Evolutionary conservation across 2,797 vertebrate species (phyloP).

Genomic region (Phalloptychus januarius): DNA sequence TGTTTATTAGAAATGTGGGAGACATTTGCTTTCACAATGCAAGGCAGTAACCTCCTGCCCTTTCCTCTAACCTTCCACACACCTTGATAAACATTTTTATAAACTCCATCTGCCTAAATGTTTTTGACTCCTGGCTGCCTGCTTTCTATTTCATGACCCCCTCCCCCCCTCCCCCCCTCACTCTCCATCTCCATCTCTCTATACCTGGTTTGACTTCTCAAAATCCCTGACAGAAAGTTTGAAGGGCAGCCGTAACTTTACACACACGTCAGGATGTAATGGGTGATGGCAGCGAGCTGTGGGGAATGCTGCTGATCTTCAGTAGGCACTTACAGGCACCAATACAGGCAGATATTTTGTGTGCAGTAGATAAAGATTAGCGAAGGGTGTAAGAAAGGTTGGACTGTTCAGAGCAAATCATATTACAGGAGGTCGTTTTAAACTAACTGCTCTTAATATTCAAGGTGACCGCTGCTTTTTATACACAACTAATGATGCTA

Average conservation of each 20-base stretch:
- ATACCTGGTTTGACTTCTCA: constrained; percentile 34
- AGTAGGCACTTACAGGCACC: constrained; percentile 58
- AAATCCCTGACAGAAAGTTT: constrained; percentile 65
- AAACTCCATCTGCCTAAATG: constrained; percentile 14
- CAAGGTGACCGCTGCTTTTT: constrained; percentile 52
- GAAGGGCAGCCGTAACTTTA: constrained; percentile 48
- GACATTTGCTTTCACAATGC: constrained; percentile 1
- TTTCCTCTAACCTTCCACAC: constrained; percentile 17
- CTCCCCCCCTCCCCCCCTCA: neutral
- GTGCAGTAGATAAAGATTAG: constrained; percentile 54
- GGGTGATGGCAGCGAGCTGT: constrained; percentile 49
- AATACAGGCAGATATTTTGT: constrained; percentile 49
- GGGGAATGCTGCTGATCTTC: constrained; percentile 59
- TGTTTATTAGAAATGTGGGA: neutral
- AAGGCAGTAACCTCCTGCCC: constrained; percentile 2
- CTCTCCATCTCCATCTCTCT: constrained; percentile 17
- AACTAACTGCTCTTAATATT: constrained; percentile 47
- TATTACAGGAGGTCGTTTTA: constrained; percentile 33
- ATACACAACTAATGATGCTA: constrained; percentile 45
- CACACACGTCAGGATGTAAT: constrained; percentile 60
- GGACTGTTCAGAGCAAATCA: constrained; percentile 28
- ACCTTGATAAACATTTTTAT: constrained; percentile 20
- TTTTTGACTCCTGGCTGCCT: constrained; percentile 20
- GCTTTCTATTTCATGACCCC: constrained; percentile 17
- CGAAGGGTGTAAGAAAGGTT: constrained; percentile 39